Conservation (phyloP, 2,797 vertebrate genomes). For the Martes flavigula region DNA sequence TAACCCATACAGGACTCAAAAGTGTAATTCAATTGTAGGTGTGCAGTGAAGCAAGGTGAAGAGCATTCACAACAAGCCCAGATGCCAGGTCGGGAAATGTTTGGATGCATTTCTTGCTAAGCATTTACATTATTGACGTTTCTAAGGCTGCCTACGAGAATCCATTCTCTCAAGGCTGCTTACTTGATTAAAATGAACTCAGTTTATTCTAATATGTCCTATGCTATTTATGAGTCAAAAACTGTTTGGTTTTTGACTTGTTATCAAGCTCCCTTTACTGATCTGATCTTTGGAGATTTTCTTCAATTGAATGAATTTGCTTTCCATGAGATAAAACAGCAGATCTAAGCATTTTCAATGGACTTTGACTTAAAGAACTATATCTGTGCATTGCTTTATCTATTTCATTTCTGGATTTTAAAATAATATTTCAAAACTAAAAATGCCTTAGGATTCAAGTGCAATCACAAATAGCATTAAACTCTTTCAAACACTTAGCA, state of each 20-base stretch:
- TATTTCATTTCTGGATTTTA: slow-evolving; percentile 59
- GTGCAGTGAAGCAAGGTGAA: neutral
- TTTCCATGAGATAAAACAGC: slow-evolving; percentile 59
- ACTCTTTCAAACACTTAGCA: slow-evolving; percentile 36
- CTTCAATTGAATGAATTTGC: slow-evolving; percentile 65
- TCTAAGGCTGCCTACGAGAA: slow-evolving; percentile 25
- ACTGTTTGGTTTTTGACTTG: slow-evolving; percentile 42
- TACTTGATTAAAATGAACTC: slow-evolving; percentile 61
- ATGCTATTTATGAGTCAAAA: slow-evolving; percentile 54
- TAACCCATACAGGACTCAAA: neutral
- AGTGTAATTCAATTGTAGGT: neutral
- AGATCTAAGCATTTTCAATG: slow-evolving; percentile 61
- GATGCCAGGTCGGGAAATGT: neutral
- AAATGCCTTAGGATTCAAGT: slow-evolving; percentile 12
- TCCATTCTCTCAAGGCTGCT: neutral
- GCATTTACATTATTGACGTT: slow-evolving; percentile 49
- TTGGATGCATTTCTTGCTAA: slow-evolving; percentile 15
- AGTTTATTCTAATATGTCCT: slow-evolving; percentile 51
- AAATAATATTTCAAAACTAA: slow-evolving; percentile 69
- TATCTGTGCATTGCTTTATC: slow-evolving; percentile 50
- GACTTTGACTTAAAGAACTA: slow-evolving; percentile 53
- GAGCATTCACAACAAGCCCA: neutral
- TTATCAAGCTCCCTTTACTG: slow-evolving; percentile 47
- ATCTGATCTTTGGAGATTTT: slow-evolving; percentile 64
- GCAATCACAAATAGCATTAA: slow-evolving; percentile 50